phyloP scores from a whole-genome alignment of 2,888 invertebrate genomes.

The Tyria jacobaeae region DNA sequence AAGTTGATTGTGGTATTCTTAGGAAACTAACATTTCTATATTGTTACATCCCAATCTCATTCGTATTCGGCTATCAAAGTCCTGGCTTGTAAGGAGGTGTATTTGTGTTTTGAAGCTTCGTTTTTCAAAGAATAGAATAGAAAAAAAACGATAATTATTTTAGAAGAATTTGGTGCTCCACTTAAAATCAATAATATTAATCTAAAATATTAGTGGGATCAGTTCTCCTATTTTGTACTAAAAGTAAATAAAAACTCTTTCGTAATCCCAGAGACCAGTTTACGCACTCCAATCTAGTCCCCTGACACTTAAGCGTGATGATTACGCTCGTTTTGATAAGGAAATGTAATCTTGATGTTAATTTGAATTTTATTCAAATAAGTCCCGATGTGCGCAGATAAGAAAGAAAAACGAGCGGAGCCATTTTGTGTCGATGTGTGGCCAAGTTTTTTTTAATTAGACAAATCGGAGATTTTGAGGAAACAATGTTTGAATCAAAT shows the following conservation, averaged over 20 bases:
- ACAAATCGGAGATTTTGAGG: not conserved
- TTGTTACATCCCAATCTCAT: too few relatives aligned
- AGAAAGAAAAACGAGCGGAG: slow-evolving; percentile 33
- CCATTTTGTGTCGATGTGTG: slow-evolving; percentile 31
- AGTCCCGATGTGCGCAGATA: slow-evolving; percentile 30
- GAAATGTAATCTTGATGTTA: slow-evolving; percentile 43
- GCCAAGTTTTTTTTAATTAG: slow-evolving; percentile 24
- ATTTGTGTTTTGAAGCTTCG: too few relatives aligned
- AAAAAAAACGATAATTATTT: too few relatives aligned
- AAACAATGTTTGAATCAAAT: too few relatives aligned
- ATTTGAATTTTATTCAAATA: slow-evolving; percentile 44
- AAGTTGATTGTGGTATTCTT: too few relatives aligned
- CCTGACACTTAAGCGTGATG: slow-evolving; percentile 23
- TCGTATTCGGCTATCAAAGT: too few relatives aligned
- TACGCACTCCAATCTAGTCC: slow-evolving; percentile 18
- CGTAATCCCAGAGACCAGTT: slow-evolving; percentile 10
- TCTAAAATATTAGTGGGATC: not conserved
- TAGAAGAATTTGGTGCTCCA: too few relatives aligned
- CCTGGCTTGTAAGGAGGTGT: too few relatives aligned
- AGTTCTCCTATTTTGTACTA: not conserved
- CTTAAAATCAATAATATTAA: too few relatives aligned
- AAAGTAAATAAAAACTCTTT: not conserved
- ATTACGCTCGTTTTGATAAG: slow-evolving; percentile 39
- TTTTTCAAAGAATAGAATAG: too few relatives aligned
- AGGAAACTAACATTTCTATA: too few relatives aligned